Evolutionary conservation across 2,888 invertebrate species (phyloP), one percentile per base, ranked within the genome.

Genomic region (Bugulina stolonifera): DNA sequence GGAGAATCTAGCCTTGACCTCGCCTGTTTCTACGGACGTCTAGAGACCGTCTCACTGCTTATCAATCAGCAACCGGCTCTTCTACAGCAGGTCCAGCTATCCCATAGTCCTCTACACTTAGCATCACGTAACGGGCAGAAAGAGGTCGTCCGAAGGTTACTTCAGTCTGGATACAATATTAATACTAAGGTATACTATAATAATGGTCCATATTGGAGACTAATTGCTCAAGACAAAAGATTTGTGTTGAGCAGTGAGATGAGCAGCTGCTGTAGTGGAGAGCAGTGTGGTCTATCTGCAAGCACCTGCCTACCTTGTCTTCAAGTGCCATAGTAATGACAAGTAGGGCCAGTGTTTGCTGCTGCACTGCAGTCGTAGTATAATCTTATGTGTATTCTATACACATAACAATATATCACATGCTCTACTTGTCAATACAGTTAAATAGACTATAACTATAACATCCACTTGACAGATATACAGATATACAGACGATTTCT

Each of bases 1-100:
- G 92, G 93, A 72, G 96, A 96, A 84, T 93, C 94, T 52, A 92
- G 96, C 0, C 87, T 98, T 80, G 97, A 98, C 84, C 88, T 98
- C 74, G 96, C 97, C 10, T 93, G 94, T 72, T 93, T 95, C 86
- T 86, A 85, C 75, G 86, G 86, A 43, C 82, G 85, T 3, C 76
- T 83, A 83, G 92, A 93, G 81, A 93, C 93, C 0, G 95, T 96
- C 72, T 91, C 93, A 84, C 88, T 92, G 79, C 87, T 97, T 75
- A 89, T 96, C 43, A 88, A 90, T 76, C 90, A 91, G 23, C 90
- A 93, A 84, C 93, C 94, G 0, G 91, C 91, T 79, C 87, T 95
- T 76, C 89, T 93, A 71, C 77, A 80, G 5, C 76, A 79, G 58
- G 79, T 81, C 57, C 79, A 89, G 71, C 90, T 90, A 82, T 88